Evolutionary conservation across 1,140 invertebrate species (phyloP).

Genomic region (Drosophila erecta): DNA sequence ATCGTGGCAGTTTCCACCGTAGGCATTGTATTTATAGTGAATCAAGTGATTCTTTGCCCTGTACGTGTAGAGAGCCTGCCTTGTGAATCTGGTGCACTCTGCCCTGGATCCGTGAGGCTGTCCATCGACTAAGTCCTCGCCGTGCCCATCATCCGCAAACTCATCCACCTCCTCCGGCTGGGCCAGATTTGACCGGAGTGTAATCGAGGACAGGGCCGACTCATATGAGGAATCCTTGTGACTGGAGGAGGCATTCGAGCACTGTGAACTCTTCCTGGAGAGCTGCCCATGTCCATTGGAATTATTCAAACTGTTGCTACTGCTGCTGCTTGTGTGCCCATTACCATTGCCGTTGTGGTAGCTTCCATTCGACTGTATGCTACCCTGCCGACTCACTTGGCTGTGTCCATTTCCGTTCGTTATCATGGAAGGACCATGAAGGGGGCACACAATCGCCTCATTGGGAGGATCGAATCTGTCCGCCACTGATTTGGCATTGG

Average conservation of each 20-base stretch:
- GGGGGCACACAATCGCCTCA: slow-evolving; percentile 73
- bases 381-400: slow-evolving; percentile 68
- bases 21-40: slow-evolving; percentile 94
- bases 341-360: slow-evolving; percentile 59
- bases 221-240: slow-evolving; percentile 75
- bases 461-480: slow-evolving; percentile 81
- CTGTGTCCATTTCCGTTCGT: slow-evolving; percentile 61
- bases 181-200: slow-evolving; percentile 72
- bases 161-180: slow-evolving; percentile 77
- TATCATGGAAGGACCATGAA: slow-evolving; percentile 55
- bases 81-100: slow-evolving; percentile 90
- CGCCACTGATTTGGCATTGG: slow-evolving; percentile 90
- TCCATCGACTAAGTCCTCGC: slow-evolving; percentile 41
- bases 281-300: slow-evolving; percentile 58
- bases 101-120: slow-evolving; percentile 45
- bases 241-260: slow-evolving; percentile 64
- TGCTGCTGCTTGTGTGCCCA: slow-evolving; percentile 44
- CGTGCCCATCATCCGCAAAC: slow-evolving; percentile 53
- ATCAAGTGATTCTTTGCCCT: slow-evolving; percentile 94
- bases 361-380: slow-evolving; percentile 62
- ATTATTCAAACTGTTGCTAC: slow-evolving; percentile 39
- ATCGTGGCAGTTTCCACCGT: slow-evolving; percentile 93
- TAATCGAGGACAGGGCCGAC: slow-evolving; percentile 69
- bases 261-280: slow-evolving; percentile 75
- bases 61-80: slow-evolving; percentile 94